phyloP scores from a whole-genome alignment of 1,140 invertebrate genomes.

The Bombus pascuorum region DNA sequence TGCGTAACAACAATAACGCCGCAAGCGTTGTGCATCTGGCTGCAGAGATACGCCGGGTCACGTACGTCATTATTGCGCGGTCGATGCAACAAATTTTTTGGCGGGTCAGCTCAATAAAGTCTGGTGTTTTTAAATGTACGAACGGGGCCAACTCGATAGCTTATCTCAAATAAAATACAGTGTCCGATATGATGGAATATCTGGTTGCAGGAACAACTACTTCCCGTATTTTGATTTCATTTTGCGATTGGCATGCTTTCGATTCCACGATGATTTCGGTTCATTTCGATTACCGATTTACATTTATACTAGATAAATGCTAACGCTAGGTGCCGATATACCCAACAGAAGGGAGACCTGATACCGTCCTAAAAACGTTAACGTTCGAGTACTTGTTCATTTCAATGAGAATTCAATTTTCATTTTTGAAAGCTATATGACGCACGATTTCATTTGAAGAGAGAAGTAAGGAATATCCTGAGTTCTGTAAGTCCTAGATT shows the following conservation, averaged over 20 bases:
- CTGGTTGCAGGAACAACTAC: constrained; percentile 29
- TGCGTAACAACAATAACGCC: constrained; percentile 67
- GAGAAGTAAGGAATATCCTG: not conserved
- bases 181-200: constrained; percentile 53
- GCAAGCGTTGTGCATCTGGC: constrained; percentile 63
- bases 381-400: not conserved
- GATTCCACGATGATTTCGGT: not conserved
- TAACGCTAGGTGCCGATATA: not conserved
- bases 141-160: constrained; percentile 39
- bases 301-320: constrained; percentile 23
- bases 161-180: constrained; percentile 57
- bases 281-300: constrained; percentile 13
- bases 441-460: too few relatives aligned
- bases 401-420: not conserved
- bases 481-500: not conserved
- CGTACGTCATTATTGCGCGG: constrained; percentile 56
- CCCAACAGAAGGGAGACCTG: not conserved
- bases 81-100: constrained; percentile 54
- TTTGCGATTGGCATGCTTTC: constrained; percentile 36
- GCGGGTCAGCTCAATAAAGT: constrained; percentile 48
- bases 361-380: not conserved
- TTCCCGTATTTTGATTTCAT: constrained; percentile 35
- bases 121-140: constrained; percentile 48
- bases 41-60: constrained; percentile 59
- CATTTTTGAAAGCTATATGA: not conserved